These are phyloP conservation scores for Cacoxenus indagator DNA, from an alignment of 2,888 invertebrate genomes.

Conservation along the genomic window DNA sequence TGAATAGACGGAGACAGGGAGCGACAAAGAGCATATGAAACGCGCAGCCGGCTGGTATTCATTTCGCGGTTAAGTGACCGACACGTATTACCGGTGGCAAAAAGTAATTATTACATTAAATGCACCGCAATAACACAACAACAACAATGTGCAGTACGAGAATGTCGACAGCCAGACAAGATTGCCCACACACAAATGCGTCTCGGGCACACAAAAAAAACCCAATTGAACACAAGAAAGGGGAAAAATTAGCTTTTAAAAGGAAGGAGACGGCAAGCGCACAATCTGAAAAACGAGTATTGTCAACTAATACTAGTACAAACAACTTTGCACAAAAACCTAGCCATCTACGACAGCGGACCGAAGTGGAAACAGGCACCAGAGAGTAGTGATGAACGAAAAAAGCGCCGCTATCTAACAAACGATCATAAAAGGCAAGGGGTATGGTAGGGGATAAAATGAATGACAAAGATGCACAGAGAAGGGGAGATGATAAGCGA, in stretches of 20 bases:
- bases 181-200: conserved; percentile 9
- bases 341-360: too few species aligned
- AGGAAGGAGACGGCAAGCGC: too few species aligned
- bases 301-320: too few species aligned
- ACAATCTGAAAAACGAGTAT: too few species aligned
- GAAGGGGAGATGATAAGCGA: not conserved
- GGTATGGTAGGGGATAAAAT: conserved; percentile 40
- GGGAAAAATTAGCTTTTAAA: too few species aligned
- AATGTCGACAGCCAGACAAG: not conserved
- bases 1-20: not conserved
- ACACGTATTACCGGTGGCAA: conserved; percentile 68
- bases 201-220: conserved; percentile 6
- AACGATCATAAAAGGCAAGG: conserved; percentile 51
- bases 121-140: conserved; percentile 60
- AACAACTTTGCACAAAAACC: too few species aligned
- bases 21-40: not conserved
- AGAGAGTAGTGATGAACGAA: conserved; percentile 1
- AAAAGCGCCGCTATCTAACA: conserved; percentile 37
- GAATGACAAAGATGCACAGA: not conserved
- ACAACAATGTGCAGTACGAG: conserved; percentile 28
- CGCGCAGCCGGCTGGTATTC: conserved; percentile 20
- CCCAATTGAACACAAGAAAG: not conserved
- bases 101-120: conserved; percentile 69
- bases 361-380: not conserved
- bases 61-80: conserved; percentile 44